Evolutionary conservation across 1,140 invertebrate genomes (phyloP), one percentile per base, ranked within the genome.

Genomic region (Lasioglossum albipes): DNA sequence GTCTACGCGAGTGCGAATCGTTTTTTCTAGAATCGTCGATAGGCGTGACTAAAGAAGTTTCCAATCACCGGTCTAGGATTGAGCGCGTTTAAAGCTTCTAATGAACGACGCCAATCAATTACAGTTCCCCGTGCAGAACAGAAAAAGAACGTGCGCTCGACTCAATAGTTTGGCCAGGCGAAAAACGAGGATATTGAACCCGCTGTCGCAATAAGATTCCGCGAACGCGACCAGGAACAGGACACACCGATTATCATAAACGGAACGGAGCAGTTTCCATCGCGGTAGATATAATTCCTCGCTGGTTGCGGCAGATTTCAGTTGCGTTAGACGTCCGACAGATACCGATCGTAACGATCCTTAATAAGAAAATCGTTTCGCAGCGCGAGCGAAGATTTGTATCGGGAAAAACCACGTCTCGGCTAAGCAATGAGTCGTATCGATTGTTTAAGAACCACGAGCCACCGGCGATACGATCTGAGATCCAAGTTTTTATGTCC

Each of bases 341-440:
- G 42, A 27, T 78, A 78, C 71, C 75, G 67, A 12, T 70, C 75
- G 57, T 13, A 71, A 41, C 57, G 75, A 78, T 78, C 68, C 49
- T 61, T 78, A 78, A 71, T 71, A 78, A 78, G 68, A 78, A 71
- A 77, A 77, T 77, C 75, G 66, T 68, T 68, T 27, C 42, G n/a
- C 41, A 49, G 54, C 52, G 52, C 57, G 52, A 22, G 45, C n/a
- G 70, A 78, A 80, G 78, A 80, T 80, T 80, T 41, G 64, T 80
- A 74, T 80, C 78, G 52, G 78, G 78, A 57, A 80, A 80, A 75
- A 80, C 71, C 78, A n/a, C 20, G 59, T 72, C 68, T 64, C 68
- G 36, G 31, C 41, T 42, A 62, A 72, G 59, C 61, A 68, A 71
- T 52, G 71, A 70, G 22, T 71, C 66, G 75, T 72, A 72, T 78